A percentile compares a stretch with the other conserved stretches of the same genome.
Conservation (phyloP, 2,797 vertebrate genomes). For the Anableps anableps region DNA sequence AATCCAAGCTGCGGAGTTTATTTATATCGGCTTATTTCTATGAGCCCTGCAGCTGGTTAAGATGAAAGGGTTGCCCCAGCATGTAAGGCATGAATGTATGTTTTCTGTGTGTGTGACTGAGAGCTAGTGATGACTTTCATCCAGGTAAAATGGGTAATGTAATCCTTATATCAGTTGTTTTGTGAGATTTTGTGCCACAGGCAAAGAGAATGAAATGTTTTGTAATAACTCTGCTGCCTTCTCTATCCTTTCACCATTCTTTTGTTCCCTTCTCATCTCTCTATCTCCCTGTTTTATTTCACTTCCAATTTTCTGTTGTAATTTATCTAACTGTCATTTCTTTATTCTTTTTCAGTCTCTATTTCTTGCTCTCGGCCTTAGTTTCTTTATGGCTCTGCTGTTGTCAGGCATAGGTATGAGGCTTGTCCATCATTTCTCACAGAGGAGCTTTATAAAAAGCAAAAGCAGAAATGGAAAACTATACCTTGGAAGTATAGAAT, state of each 20-base stretch:
- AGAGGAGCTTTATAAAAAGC: constrained; percentile 36
- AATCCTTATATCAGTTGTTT: constrained; percentile 50
- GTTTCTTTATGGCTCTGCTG: constrained; percentile 52
- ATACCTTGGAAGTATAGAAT: constrained; percentile 33
- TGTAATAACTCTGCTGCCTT: constrained; percentile 46
- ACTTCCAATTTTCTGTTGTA: constrained; percentile 14
- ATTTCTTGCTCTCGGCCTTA: constrained; percentile 58
- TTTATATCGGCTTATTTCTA: constrained; percentile 64
- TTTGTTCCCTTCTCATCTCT: constrained; percentile 42
- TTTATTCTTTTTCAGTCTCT: constrained; percentile 59
- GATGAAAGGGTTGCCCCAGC: constrained; percentile 58
- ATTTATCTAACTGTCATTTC: constrained; percentile 61
- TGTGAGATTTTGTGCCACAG: constrained; percentile 46
- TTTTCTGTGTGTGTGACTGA: constrained; percentile 1
- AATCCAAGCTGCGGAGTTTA: constrained; percentile 62
- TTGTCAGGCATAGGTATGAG: constrained; percentile 42
- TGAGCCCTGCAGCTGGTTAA: constrained; percentile 60
- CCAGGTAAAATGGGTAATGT: constrained; percentile 52
- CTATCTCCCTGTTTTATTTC: constrained; percentile 28
- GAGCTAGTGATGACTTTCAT: constrained; percentile 56
- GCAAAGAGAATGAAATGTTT: constrained; percentile 57
- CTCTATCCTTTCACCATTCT: constrained; percentile 40
- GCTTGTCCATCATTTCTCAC: constrained; percentile 50
- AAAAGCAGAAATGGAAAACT: constrained; percentile 31
- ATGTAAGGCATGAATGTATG: constrained; percentile 17